Conservation (phyloP, 2,113 vertebrate genomes). For the Hypocryptadius cinnamomeus region DNA sequence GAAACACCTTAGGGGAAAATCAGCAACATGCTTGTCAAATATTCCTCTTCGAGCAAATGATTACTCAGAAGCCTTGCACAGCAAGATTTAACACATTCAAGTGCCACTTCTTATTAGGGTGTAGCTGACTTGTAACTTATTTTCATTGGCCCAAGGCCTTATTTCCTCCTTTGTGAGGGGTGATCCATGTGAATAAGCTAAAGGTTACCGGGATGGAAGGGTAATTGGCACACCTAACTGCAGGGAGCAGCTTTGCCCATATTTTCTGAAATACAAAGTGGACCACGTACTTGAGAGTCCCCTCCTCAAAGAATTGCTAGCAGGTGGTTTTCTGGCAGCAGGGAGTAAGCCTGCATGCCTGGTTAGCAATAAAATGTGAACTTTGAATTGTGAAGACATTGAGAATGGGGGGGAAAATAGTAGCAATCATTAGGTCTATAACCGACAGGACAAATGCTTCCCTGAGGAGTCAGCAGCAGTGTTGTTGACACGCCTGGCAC, state of each 20-base stretch:
- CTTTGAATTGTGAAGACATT: conserved; percentile 49
- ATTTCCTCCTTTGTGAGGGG: conserved; percentile 7
- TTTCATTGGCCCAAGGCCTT: neutral
- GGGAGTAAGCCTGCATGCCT: neutral
- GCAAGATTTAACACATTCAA: neutral
- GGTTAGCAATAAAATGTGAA: conserved; percentile 39
- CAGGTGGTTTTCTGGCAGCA: neutral
- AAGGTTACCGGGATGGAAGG: neutral
- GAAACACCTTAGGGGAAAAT: conserved; percentile 41
- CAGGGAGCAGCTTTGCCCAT: neutral
- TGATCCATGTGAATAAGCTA: neutral
- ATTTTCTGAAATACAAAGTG: neutral
- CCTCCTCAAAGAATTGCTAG: neutral
- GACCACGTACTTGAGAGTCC: neutral
- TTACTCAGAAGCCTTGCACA: neutral
- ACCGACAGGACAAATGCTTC: neutral
- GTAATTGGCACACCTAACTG: neutral
- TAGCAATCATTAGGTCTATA: conserved; percentile 37
- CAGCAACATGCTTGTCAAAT: neutral
- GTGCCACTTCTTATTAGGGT: neutral
- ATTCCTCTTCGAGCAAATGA: neutral
- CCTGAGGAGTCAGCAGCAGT: neutral
- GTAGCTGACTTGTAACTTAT: neutral
- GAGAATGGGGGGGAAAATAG: neutral
- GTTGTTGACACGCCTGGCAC: neutral